Base-by-base conservation (phyloP, 2,888 invertebrate genomes). In the Syritta pipiens region DNA sequence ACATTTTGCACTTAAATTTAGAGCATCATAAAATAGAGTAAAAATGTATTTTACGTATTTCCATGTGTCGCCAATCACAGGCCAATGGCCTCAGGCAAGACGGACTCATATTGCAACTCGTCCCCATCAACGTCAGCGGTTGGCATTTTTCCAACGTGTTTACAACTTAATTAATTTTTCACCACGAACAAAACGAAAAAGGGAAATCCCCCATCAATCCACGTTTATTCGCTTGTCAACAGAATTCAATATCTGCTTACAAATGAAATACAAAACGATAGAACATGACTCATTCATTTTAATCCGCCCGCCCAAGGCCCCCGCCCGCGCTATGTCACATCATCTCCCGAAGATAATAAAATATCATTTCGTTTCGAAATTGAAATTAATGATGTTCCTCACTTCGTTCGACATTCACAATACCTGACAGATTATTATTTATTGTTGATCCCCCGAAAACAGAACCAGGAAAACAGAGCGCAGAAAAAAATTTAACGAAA, bases 401-500 rank as follows among this genome's bases (percentile, higher is more conserved):
- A 48, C 55, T 49, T 42, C 17, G n/a, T 40, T 37, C 19, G 35
- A 46, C 51, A 10, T 12, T 53, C 59, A 30, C 12, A 60, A 46
- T 53, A 59, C 59, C 67, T 60, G 60, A 67, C 74, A 44, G 59
- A 35, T 67, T 67, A 48, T 60, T 48, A 75, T 60, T 60, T 60
- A 67, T 67, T 26, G 12, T 40, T 20, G 6, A 12, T 19, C 5
- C 0, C 24, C 4, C 7, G 6, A 7, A 24, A 17, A 6, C n/a
- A 4, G 4, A n/a, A 3, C n/a, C 37, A 24, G 57, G 1, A 9
- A 10, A 12, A 19, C 3, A 24, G 1, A 12, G n/a, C n/a, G n/a
- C n/a, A 17, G 4, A 22, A 24, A 48, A 26, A 28, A 17, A 30
- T n/a, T n/a, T n/a, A n/a, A n/a, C n/a, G n/a, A 44, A 53, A 67